Conservation (phyloP, 1,140 invertebrate genomes). For the Kradibia gibbosae region DNA sequence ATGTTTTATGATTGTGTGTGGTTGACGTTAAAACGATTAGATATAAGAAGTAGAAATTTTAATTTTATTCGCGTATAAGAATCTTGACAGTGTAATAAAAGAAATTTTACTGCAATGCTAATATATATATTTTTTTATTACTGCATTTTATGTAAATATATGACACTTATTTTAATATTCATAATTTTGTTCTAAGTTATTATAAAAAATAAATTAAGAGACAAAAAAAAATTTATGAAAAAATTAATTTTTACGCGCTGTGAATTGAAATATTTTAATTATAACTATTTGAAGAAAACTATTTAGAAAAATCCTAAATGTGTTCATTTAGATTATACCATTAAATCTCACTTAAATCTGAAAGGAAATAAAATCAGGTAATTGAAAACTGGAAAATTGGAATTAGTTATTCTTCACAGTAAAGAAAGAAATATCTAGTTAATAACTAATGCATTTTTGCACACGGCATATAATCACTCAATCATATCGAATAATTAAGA, state of each 20-base stretch:
- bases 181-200: not conserved
- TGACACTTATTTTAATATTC: not conserved
- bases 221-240: too few species aligned
- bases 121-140: not conserved
- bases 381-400: too few species aligned
- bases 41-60: not conserved
- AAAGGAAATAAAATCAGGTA: too few species aligned
- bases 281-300: too few species aligned
- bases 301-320: too few species aligned
- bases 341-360: too few species aligned
- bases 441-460: not conserved
- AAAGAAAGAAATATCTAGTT: too few species aligned
- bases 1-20: not conserved
- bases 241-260: too few species aligned
- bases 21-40: not conserved
- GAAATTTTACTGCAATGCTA: not conserved
- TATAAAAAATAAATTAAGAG: not conserved
- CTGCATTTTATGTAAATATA: not conserved
- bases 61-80: not conserved
- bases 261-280: not conserved
- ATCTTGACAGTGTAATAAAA: not conserved
- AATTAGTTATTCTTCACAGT: too few species aligned
- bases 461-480: slow-evolving; percentile 17
- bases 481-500: slow-evolving; percentile 32
- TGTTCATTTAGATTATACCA: too few species aligned